Percentiles rank a stretch among this genome's conserved stretches.
Conservation (phyloP, 2,888 invertebrate species). For the Eupithecia pulchellata region DNA sequence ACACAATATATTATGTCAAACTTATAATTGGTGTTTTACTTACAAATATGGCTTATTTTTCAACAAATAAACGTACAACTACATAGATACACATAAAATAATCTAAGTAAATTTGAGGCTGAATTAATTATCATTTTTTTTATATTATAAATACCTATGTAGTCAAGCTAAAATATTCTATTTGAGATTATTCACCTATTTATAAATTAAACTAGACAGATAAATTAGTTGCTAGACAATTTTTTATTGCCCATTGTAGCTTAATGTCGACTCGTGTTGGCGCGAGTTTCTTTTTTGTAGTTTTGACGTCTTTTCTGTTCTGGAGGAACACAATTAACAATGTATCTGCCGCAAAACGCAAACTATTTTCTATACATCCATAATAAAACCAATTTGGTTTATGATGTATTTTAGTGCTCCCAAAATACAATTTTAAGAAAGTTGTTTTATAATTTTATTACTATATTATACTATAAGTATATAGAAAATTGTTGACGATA, state of each 20-base stretch:
- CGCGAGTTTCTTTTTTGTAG: too few species aligned
- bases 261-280: too few species aligned
- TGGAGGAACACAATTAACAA: too few species aligned
- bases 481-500: too few species aligned
- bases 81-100: constrained; percentile 36
- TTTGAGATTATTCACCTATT: constrained; percentile 79
- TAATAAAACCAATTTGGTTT: too few species aligned
- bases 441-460: too few species aligned
- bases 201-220: constrained; percentile 13
- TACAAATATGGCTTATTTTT: constrained; percentile 68
- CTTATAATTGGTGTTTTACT: constrained; percentile 71
- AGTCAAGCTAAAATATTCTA: constrained; percentile 53
- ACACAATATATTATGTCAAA: constrained; percentile 79
- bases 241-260: not conserved
- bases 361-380: too few species aligned
- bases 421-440: too few species aligned
- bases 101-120: constrained; percentile 54
- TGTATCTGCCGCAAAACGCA: too few species aligned
- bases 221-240: not conserved
- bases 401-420: too few species aligned
- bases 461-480: too few species aligned
- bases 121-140: constrained; percentile 46
- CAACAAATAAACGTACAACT: constrained; percentile 52
- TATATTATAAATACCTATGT: constrained; percentile 35
- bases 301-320: too few species aligned